Evolutionary conservation across 1,140 invertebrate species (phyloP), one percentile per base, ranked within the genome.

Genomic region (Pissodes strobi): DNA sequence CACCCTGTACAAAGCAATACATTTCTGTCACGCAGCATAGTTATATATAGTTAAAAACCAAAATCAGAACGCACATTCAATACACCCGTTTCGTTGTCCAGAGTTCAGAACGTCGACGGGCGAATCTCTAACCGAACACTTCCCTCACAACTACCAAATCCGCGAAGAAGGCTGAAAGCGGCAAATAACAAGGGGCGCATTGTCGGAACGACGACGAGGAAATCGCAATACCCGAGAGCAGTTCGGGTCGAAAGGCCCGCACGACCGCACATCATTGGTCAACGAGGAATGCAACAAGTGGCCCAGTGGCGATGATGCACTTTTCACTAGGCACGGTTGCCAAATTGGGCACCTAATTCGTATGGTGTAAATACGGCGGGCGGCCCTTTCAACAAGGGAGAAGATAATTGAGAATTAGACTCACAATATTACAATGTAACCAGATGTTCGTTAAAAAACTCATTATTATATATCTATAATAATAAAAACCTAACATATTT

Each of bases 151-250:
- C 37, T 25, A 39, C 27, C 51, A 64, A 64, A 64, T 64, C 61
- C 39, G 61, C 61, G 51, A 64, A 64, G 52, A 55, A 64, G 61
- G 45, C 61, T 64, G 61, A 52, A 64, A 64, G 52, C 61, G 61
- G 61, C 49, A 61, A 61, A 61, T 61, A 61, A 61, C 58, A 63
- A 63, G 60, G n/a, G 46, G 51, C 61, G 61, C 61, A 64, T 64
- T 52, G 61, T 52, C 61, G 61, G 30, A 62, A 62, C 59, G 59
- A 27, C 25, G 25, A 52, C 48, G 61, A 55, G 51, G 61, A 64
- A 64, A 64, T 64, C 61, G 61, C 51, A 53, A 53, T 62, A 37
- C 39, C 46, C 37, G 60, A 62, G 60, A 62, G 17, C 60, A 49
- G 49, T 19, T 64, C 51, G 51, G 61, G 52, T 45, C 51, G 48